These are phyloP conservation scores for Cyclura pinguis DNA, from an alignment of 2,797 vertebrate species.

Conservation along the genomic window DNA sequence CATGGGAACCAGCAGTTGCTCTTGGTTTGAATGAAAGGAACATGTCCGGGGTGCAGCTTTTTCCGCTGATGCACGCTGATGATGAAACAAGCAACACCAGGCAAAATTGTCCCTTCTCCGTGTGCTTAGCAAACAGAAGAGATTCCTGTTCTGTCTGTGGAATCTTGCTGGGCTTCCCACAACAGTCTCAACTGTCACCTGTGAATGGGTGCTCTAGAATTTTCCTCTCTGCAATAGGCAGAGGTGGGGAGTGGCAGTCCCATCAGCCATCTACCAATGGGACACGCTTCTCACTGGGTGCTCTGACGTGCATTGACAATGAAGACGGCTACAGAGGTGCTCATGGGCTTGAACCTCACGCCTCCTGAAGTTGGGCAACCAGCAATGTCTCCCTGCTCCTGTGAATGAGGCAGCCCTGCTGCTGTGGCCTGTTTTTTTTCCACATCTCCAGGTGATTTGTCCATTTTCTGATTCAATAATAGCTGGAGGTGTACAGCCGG, in stretches of 20 bases:
- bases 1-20: not conserved
- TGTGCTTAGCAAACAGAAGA: not conserved
- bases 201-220: not conserved
- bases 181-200: slow-evolving; percentile 11
- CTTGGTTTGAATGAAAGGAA: not conserved
- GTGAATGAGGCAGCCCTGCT: not conserved
- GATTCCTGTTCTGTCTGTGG: not conserved
- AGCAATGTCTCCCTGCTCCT: too few species aligned
- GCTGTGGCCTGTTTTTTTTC: not conserved
- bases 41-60: too few species aligned
- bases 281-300: not conserved
- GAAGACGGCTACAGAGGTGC: not conserved
- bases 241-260: too few species aligned
- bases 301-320: not conserved
- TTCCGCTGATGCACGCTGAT: not conserved
- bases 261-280: not conserved
- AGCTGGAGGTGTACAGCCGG: not conserved
- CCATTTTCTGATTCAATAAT: not conserved
- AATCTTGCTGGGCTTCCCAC: not conserved
- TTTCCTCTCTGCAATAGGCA: not conserved
- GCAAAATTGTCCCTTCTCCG: not conserved
- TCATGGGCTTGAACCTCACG: fast-evolving
- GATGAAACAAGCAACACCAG: too few species aligned
- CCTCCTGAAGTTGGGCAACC: not conserved
- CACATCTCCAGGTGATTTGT: not conserved